Conservation (phyloP, 2,888 invertebrate species). For the Cremastinae sp. region DNA sequence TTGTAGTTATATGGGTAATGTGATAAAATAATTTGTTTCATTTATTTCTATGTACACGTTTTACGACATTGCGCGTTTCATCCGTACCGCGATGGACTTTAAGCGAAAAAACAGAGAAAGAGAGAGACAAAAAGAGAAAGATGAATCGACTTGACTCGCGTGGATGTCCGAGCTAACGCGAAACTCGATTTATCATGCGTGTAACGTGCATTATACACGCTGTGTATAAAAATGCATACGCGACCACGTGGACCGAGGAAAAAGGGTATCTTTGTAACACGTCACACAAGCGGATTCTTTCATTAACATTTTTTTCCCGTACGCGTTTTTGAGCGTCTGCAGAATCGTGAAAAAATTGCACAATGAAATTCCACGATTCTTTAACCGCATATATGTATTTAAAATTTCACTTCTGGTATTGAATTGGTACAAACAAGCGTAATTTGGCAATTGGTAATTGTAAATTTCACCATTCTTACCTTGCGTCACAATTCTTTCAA, state of each 20-base stretch:
- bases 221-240: conserved; percentile 21
- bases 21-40: conserved; percentile 29
- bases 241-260: conserved; percentile 21
- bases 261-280: conserved; percentile 27
- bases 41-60: too few species aligned
- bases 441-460: too few species aligned
- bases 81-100: conserved; percentile 29
- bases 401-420: too few species aligned
- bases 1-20: not conserved
- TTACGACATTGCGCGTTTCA: conserved; percentile 55
- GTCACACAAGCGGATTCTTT: conserved; percentile 46
- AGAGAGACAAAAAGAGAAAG: too few species aligned
- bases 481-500: too few species aligned
- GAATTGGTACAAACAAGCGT: too few species aligned
- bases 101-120: conserved; percentile 31
- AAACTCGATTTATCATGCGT: conserved; percentile 42
- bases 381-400: too few species aligned
- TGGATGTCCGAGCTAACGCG: conserved; percentile 34
- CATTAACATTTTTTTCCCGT: conserved; percentile 41
- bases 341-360: not conserved
- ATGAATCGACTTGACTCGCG: conserved; percentile 50
- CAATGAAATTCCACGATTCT: not conserved
- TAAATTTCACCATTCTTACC: too few species aligned
- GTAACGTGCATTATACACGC: conserved; percentile 3
- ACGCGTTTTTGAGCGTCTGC: too few species aligned